phyloP scores from a whole-genome alignment of 2,797 vertebrate species.

The Gastrophryne carolinensis region DNA sequence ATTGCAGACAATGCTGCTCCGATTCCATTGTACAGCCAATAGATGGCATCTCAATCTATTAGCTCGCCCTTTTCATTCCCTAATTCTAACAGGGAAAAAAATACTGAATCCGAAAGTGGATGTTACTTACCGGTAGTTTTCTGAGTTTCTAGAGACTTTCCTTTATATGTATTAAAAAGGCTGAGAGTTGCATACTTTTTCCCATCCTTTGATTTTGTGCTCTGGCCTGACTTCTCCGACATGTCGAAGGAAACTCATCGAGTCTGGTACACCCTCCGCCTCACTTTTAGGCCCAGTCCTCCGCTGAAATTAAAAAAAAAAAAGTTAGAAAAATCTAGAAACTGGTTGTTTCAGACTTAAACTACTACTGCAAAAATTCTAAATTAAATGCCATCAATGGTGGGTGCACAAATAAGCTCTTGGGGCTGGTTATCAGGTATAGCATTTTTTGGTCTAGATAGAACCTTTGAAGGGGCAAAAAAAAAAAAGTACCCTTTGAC shows the following conservation, averaged over 20 bases:
- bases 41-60: too few species aligned
- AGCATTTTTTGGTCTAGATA: neutral
- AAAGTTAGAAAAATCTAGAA: too few species aligned
- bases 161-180: slow-evolving; percentile 99
- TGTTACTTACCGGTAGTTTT: slow-evolving; percentile 92
- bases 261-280: slow-evolving; percentile 87
- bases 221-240: slow-evolving; percentile 99
- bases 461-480: neutral
- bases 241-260: slow-evolving; percentile 99
- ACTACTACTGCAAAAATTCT: neutral
- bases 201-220: slow-evolving; percentile 99
- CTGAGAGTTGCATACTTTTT: slow-evolving; percentile 99
- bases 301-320: slow-evolving; percentile 31
- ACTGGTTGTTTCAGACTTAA: too few species aligned
- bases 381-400: neutral
- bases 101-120: neutral
- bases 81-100: neutral
- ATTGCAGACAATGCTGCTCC: too few species aligned
- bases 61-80: too few species aligned
- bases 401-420: neutral
- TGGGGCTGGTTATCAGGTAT: neutral
- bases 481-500: too few species aligned
- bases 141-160: slow-evolving; percentile 98
- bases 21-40: too few species aligned
- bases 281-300: slow-evolving; percentile 84